Percentiles rank a stretch among this genome's conserved stretches.
These are phyloP conservation scores for Bellardia bayeri DNA, from an alignment of 2,888 invertebrate species.

Conservation along the genomic window DNA sequence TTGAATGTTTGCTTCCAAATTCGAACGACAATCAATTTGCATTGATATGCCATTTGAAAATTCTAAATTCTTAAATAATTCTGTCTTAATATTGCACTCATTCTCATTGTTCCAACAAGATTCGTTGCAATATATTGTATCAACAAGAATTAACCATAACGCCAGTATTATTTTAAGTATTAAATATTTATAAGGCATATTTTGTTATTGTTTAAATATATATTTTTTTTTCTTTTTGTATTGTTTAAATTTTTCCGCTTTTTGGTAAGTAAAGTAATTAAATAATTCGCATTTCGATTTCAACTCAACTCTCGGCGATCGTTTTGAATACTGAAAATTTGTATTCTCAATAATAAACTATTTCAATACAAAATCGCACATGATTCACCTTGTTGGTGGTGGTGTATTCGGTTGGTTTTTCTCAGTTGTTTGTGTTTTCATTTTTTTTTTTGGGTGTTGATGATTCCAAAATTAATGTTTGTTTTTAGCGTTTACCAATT, in stretches of 20 bases:
- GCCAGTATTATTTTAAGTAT: constrained; percentile 35
- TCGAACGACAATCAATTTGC: constrained; percentile 78
- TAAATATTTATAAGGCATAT: constrained; percentile 46
- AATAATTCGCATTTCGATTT: constrained; percentile 40
- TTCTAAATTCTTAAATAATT: constrained; percentile 76
- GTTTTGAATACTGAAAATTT: constrained; percentile 62
- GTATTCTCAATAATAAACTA: constrained; percentile 55
- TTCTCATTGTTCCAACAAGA: constrained; percentile 63
- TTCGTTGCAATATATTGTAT: constrained; percentile 43
- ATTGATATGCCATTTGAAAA: constrained; percentile 76
- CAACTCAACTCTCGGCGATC: constrained; percentile 60
- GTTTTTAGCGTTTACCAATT: constrained; percentile 42
- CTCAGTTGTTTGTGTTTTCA: constrained; percentile 20
- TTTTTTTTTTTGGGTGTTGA: constrained; percentile 29
- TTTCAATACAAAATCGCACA: constrained; percentile 40
- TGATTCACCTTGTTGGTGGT: constrained; percentile 59
- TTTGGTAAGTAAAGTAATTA: constrained; percentile 4
- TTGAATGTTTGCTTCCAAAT: not conserved
- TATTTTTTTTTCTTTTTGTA: not conserved
- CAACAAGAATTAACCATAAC: constrained; percentile 18
- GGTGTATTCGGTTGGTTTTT: constrained; percentile 26
- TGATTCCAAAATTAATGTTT: constrained; percentile 61
- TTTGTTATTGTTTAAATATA: constrained; percentile 12
- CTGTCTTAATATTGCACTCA: constrained; percentile 70
- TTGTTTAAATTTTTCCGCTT: constrained; percentile 19